Percentiles rank a stretch among this genome's conserved stretches.
These are phyloP conservation scores for Catharus bicknelli DNA, from an alignment of 2,113 vertebrate genomes.

Conservation along the genomic window DNA sequence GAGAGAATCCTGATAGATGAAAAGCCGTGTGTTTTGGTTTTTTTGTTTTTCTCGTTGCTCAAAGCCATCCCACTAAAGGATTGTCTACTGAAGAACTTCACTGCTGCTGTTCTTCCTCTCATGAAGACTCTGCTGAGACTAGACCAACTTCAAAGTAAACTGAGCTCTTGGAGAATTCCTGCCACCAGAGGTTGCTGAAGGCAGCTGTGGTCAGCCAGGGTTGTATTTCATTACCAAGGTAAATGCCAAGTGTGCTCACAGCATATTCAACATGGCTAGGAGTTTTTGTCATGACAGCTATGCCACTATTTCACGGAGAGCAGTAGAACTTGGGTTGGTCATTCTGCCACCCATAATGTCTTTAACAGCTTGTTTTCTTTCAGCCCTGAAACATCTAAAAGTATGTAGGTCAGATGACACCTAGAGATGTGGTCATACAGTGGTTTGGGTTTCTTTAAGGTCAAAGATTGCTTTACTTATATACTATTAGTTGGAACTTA, in stretches of 20 bases:
- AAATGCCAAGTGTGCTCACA: background rate
- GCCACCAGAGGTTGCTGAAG: background rate
- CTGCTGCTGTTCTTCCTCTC: background rate
- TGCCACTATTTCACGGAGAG: background rate
- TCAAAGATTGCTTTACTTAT: rapidly evolving
- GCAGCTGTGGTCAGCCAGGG: background rate
- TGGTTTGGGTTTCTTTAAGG: background rate
- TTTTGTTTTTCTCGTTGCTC: background rate
- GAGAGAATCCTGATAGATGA: background rate
- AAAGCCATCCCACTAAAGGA: background rate
- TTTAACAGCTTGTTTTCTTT: background rate
- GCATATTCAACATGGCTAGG: background rate
- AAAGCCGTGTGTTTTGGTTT: rapidly evolving
- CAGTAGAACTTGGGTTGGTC: background rate
- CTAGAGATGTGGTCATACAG: background rate
- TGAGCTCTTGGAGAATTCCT: background rate
- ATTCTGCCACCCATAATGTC: background rate
- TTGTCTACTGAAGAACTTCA: background rate
- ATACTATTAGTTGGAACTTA: background rate
- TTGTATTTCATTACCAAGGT: background rate
- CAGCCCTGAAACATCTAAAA: background rate
- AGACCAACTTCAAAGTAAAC: background rate
- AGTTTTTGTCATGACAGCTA: rapidly evolving
- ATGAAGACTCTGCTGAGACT: background rate
- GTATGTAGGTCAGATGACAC: background rate